phyloP scores from a whole-genome alignment of 2,797 vertebrate species.

The Pelobates cultripes region DNA sequence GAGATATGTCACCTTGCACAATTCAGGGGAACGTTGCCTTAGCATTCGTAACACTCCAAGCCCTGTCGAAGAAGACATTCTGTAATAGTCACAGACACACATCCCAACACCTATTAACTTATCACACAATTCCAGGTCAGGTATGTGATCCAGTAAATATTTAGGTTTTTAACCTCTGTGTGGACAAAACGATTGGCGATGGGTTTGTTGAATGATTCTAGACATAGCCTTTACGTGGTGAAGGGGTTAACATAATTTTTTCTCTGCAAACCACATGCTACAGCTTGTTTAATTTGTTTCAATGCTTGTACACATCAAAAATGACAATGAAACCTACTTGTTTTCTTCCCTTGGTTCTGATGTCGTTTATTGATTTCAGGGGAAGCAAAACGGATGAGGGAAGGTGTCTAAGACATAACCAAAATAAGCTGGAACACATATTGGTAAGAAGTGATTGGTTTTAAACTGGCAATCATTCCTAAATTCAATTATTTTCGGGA shows the following conservation, averaged over 20 bases:
- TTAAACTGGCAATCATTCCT: slow-evolving; percentile 17
- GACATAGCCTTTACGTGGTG: not conserved
- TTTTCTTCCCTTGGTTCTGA: slow-evolving; percentile 51
- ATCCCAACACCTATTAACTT: slow-evolving; percentile 53
- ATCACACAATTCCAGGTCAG: slow-evolving; percentile 40
- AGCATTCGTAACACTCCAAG: slow-evolving; percentile 24
- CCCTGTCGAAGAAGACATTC: slow-evolving; percentile 23
- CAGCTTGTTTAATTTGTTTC: slow-evolving; percentile 47
- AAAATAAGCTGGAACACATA: slow-evolving; percentile 30
- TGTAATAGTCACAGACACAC: slow-evolving; percentile 40
- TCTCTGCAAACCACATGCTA: slow-evolving; percentile 18
- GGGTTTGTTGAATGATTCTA: not conserved
- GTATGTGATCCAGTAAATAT: slow-evolving; percentile 25
- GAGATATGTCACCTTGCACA: slow-evolving; percentile 32
- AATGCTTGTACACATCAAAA: slow-evolving; percentile 49
- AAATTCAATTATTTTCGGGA: too few species aligned
- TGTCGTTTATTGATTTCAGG: slow-evolving; percentile 44
- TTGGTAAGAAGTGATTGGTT: slow-evolving; percentile 20
- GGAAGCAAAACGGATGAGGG: slow-evolving; percentile 37
- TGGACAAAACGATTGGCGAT: not conserved
- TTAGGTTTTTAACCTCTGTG: slow-evolving; percentile 17
- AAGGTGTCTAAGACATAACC: slow-evolving; percentile 29
- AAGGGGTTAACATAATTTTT: slow-evolving; percentile 31
- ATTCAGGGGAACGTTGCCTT: slow-evolving; percentile 37
- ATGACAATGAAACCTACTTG: slow-evolving; percentile 44